Evolutionary conservation across 2,113 vertebrate species (phyloP).

Genomic region (Etia nguti): DNA sequence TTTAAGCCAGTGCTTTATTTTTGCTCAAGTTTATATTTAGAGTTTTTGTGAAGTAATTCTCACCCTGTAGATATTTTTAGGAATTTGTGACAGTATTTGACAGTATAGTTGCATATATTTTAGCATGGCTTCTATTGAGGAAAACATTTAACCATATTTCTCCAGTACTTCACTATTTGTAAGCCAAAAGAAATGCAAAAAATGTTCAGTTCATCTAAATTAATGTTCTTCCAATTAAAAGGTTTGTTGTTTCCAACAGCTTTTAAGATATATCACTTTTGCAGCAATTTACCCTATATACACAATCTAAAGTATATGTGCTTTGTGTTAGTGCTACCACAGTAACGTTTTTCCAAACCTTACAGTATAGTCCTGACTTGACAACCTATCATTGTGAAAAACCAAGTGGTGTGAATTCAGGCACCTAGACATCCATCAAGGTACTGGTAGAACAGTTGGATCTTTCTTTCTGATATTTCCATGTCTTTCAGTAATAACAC

Average conservation of each 20-base stretch:
- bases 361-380: neutral
- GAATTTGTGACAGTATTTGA: neutral
- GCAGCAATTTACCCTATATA: neutral
- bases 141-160: neutral
- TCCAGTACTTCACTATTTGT: neutral
- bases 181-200: neutral
- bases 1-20: neutral
- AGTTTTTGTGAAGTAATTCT: neutral
- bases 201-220: neutral
- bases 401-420: conserved; percentile 4
- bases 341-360: neutral
- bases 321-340: neutral
- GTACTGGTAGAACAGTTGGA: neutral
- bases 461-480: neutral
- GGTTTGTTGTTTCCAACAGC: neutral
- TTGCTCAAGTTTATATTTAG: neutral
- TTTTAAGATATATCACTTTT: neutral
- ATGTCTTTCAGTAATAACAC: neutral
- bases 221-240: neutral
- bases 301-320: neutral
- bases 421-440: neutral
- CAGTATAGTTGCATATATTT: neutral
- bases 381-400: neutral
- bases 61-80: neutral
- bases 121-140: neutral